Base-by-base conservation (phyloP, 1,140 invertebrate genomes). In the Drosophila dunni region DNA sequence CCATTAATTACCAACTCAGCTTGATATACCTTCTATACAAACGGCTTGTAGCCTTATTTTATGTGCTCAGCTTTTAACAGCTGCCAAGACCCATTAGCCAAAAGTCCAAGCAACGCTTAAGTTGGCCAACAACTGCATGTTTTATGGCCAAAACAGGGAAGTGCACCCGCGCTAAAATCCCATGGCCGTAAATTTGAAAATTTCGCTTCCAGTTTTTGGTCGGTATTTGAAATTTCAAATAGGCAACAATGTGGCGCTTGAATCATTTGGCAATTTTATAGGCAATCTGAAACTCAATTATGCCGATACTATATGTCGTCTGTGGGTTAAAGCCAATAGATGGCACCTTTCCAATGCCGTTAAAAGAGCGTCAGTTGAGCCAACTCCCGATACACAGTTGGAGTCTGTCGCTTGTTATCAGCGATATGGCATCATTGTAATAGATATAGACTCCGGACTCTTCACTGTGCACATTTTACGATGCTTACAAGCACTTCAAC, bases 401-500 rank as follows among this genome's bases (percentile, higher is more conserved):
- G 54, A 48, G 34, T 68, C 63, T 46, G 24, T 33, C 15, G 57
- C 15, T 60, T 58, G 65, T 78, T 90, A 88, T 90, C 88, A 81
- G 61, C 60, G 62, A 81, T 57, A 81, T 91, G 86, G 88, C 88
- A 91, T 90, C 88, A 67, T 78, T 75, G 84, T 90, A 90, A 89
- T 85, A 84, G 81, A 85, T 78, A 89, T 85, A 84, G 81, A 85
- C 78, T 20, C 17, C 17, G 17, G 17, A 20, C 17, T 90, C 76
- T 80, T 83, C 83, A 81, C 79, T 70, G 81, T 85, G 75, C 63
- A 68, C 76, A 64, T 84, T 89, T 89, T 90, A 90, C 78, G 85
- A 91, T 71, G 75, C 83, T 79, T 91, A 91, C 83, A 88, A 81
- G 79, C 88, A 91, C 90, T 91, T 90, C 82, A 83, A 90, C 86